phyloP scores from a whole-genome alignment of 2,113 vertebrate genomes.

The Sceloporus tristichus region DNA sequence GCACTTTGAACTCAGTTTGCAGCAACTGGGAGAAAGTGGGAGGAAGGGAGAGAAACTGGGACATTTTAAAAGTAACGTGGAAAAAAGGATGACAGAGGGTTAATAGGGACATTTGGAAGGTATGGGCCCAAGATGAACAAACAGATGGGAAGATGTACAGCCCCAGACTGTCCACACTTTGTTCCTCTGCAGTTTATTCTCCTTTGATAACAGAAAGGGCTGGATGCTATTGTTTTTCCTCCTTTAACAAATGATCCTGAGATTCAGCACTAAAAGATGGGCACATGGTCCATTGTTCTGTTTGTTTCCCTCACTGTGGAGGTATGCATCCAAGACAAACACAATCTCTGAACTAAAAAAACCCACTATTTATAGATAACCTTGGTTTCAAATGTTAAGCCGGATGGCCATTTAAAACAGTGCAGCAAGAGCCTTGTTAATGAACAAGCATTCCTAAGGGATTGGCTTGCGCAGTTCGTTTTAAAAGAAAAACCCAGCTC shows the following conservation, averaged over 20 bases:
- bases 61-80: too few species aligned
- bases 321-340: background rate
- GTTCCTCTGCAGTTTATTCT: background rate
- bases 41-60: too few species aligned
- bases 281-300: too few species aligned
- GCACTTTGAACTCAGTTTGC: too few species aligned
- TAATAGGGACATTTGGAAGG: too few species aligned
- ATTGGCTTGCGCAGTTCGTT: background rate
- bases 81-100: too few species aligned
- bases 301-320: background rate
- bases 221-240: background rate
- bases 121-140: too few species aligned
- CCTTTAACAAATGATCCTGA: background rate
- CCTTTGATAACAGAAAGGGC: background rate
- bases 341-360: background rate
- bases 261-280: background rate
- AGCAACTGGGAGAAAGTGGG: too few species aligned
- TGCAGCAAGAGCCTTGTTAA: background rate
- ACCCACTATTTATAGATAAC: slow-evolving; percentile 7
- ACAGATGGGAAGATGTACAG: too few species aligned
- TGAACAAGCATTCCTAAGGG: background rate
- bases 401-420: background rate
- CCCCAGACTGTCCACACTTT: too few species aligned
- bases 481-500: background rate
- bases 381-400: slow-evolving; percentile 19